These are phyloP conservation scores for Pasiphila rectangulata DNA, from an alignment of 2,888 invertebrate genomes.

Conservation along the genomic window DNA sequence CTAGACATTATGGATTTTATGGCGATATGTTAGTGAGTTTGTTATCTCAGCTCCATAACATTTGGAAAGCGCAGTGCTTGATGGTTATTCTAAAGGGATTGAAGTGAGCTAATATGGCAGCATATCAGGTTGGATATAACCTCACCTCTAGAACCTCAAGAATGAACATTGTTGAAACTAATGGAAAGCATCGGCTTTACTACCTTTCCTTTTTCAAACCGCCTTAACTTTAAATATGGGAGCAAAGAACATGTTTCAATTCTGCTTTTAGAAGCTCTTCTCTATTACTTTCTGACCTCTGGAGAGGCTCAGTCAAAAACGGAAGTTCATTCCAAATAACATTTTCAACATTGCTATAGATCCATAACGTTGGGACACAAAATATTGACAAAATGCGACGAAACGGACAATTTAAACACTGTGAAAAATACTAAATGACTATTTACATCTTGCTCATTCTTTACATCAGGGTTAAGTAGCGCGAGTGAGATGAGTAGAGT, in stretches of 20 bases:
- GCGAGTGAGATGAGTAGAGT: conserved; percentile 20
- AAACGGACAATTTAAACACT: conserved; percentile 9
- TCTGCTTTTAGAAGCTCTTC: no score
- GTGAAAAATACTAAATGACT: conserved; percentile 16
- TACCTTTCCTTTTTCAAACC: no score
- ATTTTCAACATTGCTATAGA: conserved; percentile 7
- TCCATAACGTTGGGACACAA: conserved; percentile 4
- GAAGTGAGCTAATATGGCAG: no score
- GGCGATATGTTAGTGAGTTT: conserved; percentile 25
- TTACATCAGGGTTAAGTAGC: conserved; percentile 17
- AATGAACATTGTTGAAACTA: no score
- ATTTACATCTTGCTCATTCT: conserved; percentile 24
- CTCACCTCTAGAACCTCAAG: no score
- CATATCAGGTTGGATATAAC: no score
- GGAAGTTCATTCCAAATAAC: neutral
- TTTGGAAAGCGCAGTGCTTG: neutral
- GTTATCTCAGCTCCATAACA: neutral
- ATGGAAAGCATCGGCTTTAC: no score
- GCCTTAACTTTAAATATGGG: no score
- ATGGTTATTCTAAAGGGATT: neutral
- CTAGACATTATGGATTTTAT: conserved; percentile 32
- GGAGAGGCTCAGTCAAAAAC: neutral
- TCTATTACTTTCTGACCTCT: no score
- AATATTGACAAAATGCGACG: conserved; percentile 8
- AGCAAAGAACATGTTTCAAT: no score